Conservation (phyloP, 1,140 invertebrate species). For the Arctopsyche grandis region DNA sequence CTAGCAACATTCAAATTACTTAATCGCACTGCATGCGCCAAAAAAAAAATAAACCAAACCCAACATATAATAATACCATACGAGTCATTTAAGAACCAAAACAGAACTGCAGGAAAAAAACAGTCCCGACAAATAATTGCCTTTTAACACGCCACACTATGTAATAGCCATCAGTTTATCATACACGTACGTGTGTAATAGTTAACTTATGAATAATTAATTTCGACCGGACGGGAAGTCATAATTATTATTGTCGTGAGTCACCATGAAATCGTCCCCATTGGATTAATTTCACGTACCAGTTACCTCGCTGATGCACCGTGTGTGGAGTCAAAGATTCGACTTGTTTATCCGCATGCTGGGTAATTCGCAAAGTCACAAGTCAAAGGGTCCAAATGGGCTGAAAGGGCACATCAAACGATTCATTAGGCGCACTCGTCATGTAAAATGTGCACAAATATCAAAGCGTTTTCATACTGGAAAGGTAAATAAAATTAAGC, state of each 20-base stretch:
- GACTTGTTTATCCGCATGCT: no score
- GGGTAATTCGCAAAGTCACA: no score
- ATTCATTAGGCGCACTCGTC: conserved; percentile 16
- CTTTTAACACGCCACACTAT: conserved; percentile 3
- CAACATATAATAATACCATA: no score
- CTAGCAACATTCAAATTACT: no score
- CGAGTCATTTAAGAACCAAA: no score
- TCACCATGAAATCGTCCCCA: conserved; percentile 1
- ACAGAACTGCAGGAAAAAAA: neutral
- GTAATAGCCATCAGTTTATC: neutral
- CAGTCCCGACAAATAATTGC: neutral
- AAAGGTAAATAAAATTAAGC: conserved; percentile 33
- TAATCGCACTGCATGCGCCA: neutral
- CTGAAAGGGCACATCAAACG: conserved; percentile 26
- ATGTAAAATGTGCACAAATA: neutral
- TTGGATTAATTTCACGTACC: neutral
- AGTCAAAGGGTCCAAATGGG: neutral
- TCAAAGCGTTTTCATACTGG: conserved; percentile 26
- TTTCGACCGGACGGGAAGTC: neutral
- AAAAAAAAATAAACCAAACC: neutral
- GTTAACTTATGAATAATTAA: conserved; percentile 23
- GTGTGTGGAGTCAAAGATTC: no score
- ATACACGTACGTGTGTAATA: neutral
- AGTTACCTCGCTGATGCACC: neutral
- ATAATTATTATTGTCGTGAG: conserved; percentile 18